phyloP scores from a whole-genome alignment of 2,797 vertebrate species.

The Discoglossus pictus region DNA sequence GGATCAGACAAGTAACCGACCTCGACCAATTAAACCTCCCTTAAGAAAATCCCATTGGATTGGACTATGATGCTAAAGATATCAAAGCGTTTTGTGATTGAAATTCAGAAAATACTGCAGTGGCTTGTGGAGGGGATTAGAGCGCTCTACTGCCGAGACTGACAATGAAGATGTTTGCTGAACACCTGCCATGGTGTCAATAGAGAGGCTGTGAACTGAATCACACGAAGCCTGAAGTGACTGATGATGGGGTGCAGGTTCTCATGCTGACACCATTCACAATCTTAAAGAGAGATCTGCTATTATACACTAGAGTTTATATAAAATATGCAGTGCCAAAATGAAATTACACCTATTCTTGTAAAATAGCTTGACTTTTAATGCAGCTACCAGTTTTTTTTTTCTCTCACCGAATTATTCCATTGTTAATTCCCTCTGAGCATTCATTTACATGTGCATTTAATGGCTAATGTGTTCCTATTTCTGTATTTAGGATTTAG shows the following conservation, averaged over 20 bases:
- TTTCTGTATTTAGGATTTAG: conserved; percentile 32
- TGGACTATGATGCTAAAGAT: conserved; percentile 39
- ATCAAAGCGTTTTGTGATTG: conserved; percentile 54
- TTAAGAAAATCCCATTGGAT: conserved; percentile 36
- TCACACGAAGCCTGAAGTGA: conserved; percentile 62
- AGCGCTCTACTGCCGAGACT: conserved; percentile 53
- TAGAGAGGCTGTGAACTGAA: conserved; percentile 63
- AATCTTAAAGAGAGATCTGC: conserved; percentile 56
- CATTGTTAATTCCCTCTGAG: conserved; percentile 44
- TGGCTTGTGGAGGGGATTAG: conserved; percentile 60
- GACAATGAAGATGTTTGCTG: conserved; percentile 62
- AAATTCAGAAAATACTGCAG: conserved; percentile 51
- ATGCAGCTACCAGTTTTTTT: conserved; percentile 41
- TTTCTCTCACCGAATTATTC: conserved; percentile 18
- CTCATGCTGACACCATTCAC: conserved; percentile 56
- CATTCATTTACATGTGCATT: conserved; percentile 43
- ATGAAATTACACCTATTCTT: conserved; percentile 56
- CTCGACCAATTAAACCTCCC: conserved; percentile 42
- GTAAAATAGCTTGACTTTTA: conserved; percentile 52
- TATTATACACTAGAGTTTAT: conserved; percentile 57
- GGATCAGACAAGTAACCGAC: background rate
- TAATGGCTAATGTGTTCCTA: conserved; percentile 50
- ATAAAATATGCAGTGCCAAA: conserved; percentile 55
- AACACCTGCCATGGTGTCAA: conserved; percentile 73
- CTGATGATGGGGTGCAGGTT: conserved; percentile 57